Conservation (phyloP, 1,140 invertebrate genomes). For the Sminthurinus signatus region DNA sequence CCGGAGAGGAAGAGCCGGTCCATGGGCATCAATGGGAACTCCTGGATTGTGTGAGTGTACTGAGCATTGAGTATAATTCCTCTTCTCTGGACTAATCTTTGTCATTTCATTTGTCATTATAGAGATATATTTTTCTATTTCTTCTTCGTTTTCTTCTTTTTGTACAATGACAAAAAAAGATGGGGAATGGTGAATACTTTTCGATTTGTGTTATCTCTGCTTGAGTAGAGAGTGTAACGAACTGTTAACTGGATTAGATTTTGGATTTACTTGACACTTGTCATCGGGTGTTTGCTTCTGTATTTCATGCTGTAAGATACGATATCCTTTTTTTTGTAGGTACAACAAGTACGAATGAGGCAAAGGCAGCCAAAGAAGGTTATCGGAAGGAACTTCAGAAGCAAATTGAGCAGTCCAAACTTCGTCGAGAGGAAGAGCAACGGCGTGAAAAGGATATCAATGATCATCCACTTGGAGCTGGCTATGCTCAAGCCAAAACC, state of each 20-base stretch:
- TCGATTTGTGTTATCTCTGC: too few relatives aligned
- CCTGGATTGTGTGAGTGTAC: not conserved
- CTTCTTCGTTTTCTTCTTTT: not conserved
- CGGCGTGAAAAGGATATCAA: constrained; percentile 13
- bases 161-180: too few relatives aligned
- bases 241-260: too few relatives aligned
- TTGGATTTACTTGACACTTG: too few relatives aligned
- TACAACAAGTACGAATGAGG: not conserved
- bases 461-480: constrained; percentile 25
- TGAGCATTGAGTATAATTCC: not conserved
- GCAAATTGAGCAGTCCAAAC: constrained; percentile 18
- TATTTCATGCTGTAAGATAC: too few relatives aligned
- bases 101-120: not conserved
- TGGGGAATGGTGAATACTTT: too few relatives aligned
- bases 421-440: constrained; percentile 16
- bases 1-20: not conserved
- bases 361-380: constrained; percentile 3
- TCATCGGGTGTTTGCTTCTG: too few relatives aligned
- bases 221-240: too few relatives aligned
- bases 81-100: not conserved
- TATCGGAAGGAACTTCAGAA: constrained; percentile 8
- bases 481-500: constrained; percentile 3
- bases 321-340: too few relatives aligned
- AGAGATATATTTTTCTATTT: not conserved
- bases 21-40: constrained; percentile 1